phyloP scores from a whole-genome alignment of 2,797 vertebrate genomes.

The Danionella dracula region DNA sequence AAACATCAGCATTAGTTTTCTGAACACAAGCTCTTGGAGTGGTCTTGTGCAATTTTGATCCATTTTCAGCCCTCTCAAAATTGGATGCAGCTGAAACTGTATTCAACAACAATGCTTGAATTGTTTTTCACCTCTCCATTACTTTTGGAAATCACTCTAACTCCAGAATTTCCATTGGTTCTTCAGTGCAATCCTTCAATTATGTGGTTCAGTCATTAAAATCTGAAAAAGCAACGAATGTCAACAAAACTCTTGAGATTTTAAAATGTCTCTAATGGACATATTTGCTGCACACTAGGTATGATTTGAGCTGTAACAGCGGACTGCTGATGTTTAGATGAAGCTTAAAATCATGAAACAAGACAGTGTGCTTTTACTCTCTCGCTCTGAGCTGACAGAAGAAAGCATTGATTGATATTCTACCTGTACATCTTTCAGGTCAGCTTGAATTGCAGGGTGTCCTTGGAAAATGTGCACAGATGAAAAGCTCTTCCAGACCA shows the following conservation, averaged over 20 bases:
- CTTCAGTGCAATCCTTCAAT: slow-evolving; percentile 3
- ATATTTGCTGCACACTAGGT: not conserved
- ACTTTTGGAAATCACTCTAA: not conserved
- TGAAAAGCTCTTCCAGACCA: not conserved
- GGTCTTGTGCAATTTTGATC: not conserved
- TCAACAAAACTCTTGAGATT: slow-evolving; percentile 33
- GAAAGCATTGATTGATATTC: slow-evolving; percentile 4
- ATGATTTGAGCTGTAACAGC: not conserved
- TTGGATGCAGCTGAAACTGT: slow-evolving; percentile 3
- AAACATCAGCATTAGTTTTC: not conserved
- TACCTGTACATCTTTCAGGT: not conserved
- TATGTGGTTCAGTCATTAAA: not conserved
- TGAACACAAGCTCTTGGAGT: not conserved
- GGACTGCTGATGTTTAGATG: not conserved
- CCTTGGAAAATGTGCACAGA: not conserved
- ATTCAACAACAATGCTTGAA: not conserved
- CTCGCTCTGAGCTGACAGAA: not conserved
- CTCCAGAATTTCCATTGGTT: not conserved
- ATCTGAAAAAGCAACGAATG: not conserved
- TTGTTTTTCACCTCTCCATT: slow-evolving; percentile 12
- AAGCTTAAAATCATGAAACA: not conserved
- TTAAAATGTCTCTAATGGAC: slow-evolving; percentile 20
- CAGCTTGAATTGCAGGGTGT: not conserved
- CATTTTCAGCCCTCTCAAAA: slow-evolving; percentile 2
- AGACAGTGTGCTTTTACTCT: not conserved